These are phyloP conservation scores for Elmis aenea DNA, from an alignment of 2,888 invertebrate species.

Conservation along the genomic window DNA sequence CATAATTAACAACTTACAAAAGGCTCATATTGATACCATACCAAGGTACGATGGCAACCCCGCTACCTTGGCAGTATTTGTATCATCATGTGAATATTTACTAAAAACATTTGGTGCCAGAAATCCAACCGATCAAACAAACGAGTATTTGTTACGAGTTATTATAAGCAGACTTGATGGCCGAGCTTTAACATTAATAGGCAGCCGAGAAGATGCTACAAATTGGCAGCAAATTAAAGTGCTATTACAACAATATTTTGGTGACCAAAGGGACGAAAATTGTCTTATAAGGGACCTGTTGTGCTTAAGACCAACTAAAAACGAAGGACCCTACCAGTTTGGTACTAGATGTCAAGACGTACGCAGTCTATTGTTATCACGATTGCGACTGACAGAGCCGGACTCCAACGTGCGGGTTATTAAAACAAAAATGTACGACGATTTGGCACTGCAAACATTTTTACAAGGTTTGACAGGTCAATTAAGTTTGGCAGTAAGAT, in stretches of 20 bases:
- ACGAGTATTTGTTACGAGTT: conserved; percentile 13
- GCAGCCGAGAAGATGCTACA: conserved; percentile 9
- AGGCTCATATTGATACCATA: conserved; percentile 13
- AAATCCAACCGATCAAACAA: background rate
- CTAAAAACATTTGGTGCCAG: background rate
- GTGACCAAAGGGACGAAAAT: conserved; percentile 17
- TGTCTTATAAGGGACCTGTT: conserved; percentile 15
- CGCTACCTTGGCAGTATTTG: conserved; percentile 6
- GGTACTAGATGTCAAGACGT: conserved; percentile 14
- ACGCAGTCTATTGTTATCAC: conserved; percentile 9
- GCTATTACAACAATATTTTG: conserved; percentile 14
- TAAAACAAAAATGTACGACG: conserved; percentile 12
- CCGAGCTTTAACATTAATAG: conserved; percentile 14
- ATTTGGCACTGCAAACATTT: conserved; percentile 12
- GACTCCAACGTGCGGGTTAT: conserved; percentile 5
- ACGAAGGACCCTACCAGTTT: conserved; percentile 12
- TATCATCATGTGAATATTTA: conserved; percentile 15
- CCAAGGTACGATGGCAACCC: conserved; percentile 13
- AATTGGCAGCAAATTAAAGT: conserved; percentile 12
- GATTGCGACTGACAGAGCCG: conserved; percentile 9
- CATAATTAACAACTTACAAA: too few relatives aligned
- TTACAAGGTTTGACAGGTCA: conserved; percentile 11
- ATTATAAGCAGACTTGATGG: conserved; percentile 12
- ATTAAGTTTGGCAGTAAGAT: conserved; percentile 14
- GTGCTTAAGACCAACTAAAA: conserved; percentile 8